These are phyloP conservation scores for Anoplius nigerrimus DNA, from an alignment of 2,888 invertebrate species.

Conservation along the genomic window DNA sequence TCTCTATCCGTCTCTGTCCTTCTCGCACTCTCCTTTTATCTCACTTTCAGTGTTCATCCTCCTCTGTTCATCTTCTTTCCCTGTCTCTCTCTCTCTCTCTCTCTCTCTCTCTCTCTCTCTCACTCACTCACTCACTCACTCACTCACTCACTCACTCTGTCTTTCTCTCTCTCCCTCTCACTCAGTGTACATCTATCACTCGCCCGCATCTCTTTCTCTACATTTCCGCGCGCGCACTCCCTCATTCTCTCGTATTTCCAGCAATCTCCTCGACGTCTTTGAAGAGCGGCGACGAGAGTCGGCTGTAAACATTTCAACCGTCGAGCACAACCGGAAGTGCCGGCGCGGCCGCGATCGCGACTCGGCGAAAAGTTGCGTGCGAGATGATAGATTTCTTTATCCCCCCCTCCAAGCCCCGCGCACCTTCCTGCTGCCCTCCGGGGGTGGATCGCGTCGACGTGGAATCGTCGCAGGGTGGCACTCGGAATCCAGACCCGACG, in stretches of 20 bases:
- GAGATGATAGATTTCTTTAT: too few species aligned
- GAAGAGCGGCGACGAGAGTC: constrained; percentile 25
- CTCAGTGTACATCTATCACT: too few species aligned
- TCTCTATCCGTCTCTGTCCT: constrained; percentile 6
- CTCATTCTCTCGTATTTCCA: not conserved
- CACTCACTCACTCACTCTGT: constrained; percentile 17
- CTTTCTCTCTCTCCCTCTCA: constrained; percentile 5
- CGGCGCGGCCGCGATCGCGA: too few species aligned
- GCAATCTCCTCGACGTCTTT: constrained; percentile 35
- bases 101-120: constrained; percentile 9
- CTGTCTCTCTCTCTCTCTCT: not conserved
- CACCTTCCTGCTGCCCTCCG: too few species aligned
- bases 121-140: too few species aligned
- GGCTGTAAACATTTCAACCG: constrained; percentile 48
- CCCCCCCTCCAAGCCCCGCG: too few species aligned
- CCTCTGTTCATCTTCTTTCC: not conserved
- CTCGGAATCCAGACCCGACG: too few species aligned
- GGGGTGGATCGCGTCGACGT: too few species aligned
- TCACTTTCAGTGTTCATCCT: not conserved
- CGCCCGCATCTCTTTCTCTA: too few species aligned
- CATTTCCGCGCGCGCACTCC: too few species aligned
- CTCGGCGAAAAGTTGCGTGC: too few species aligned
- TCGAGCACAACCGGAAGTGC: constrained; percentile 20
- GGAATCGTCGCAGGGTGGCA: too few species aligned
- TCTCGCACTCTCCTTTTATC: constrained; percentile 2